These are phyloP conservation scores for Bos indicus DNA, from an alignment of 2,113 vertebrate genomes.

Conservation along the genomic window DNA sequence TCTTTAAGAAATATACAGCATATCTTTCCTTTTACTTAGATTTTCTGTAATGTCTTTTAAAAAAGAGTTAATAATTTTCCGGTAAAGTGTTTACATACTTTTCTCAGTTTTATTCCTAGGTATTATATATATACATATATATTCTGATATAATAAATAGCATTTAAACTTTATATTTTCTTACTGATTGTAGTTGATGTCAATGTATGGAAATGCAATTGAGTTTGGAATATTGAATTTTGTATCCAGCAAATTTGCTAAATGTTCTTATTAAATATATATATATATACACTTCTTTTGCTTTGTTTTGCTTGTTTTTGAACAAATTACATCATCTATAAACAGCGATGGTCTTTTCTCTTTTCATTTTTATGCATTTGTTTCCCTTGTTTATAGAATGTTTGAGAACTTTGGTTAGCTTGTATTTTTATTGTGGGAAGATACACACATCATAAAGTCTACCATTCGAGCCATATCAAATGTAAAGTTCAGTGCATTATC, in stretches of 20 bases:
- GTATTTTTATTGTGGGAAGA: no score
- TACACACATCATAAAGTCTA: rapidly evolving
- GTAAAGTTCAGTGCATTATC: rapidly evolving
- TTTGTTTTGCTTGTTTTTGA: not conserved
- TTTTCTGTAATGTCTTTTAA: not conserved
- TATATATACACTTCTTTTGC: not conserved
- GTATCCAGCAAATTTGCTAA: not conserved
- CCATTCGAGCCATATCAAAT: rapidly evolving
- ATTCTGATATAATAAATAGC: not conserved
- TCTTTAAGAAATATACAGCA: not conserved
- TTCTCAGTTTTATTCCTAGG: not conserved
- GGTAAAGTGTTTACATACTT: not conserved
- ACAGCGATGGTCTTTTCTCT: not conserved
- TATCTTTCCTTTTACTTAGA: not conserved
- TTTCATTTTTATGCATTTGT: not conserved
- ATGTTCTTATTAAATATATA: not conserved
- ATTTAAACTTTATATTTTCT: not conserved
- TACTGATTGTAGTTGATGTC: not conserved
- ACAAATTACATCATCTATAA: not conserved
- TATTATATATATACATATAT: not conserved
- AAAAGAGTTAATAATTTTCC: not conserved
- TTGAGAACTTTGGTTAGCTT: not conserved
- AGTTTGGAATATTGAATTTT: not conserved
- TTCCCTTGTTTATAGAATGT: not conserved
- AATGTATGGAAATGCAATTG: not conserved